Evolutionary conservation across 1,140 invertebrate genomes (phyloP), one percentile per base, ranked within the genome.

Genomic region (Caenorhabditis tropicalis): DNA sequence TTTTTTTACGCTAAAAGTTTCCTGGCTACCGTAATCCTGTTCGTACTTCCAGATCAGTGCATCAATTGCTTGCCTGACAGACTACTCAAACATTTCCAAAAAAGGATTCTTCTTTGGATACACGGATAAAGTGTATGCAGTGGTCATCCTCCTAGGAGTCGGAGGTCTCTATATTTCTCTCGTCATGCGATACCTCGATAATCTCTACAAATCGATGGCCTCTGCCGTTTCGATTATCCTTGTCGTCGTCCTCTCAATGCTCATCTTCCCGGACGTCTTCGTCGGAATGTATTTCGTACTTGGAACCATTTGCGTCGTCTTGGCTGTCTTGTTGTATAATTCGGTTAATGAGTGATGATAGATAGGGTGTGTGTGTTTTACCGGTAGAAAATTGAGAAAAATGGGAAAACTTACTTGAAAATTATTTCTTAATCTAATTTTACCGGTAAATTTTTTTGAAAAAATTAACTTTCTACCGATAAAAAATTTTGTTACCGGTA

Each of bases 151-250:
- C 33, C 88, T 91, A 9, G 85, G 84, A n/a, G 79, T 91, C 36
- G 90, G 90, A 10, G 90, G 90, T 53, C 89, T 91, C 56, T 91
- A 91, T 86, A 91, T 91, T 79, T 91, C 88, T 19, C 82, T 91
- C 43, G 88, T 91, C 15, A 91, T 91, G 90, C 91, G 91, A 51
- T 85, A 91, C 82, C 81, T 91, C 65, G 90, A 91, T 83, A 91
- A 91, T 80, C 87, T 91, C 27, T 87, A 91, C 85, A 91, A 91
- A 81, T 87, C 86, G 36, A 91, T 91, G 82, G 90, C 90, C 4
- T 91, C 90, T 46, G 88, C 90, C 12, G 84, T 91, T 21, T 89
- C 88, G 12, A 91, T 91, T 46, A 88, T 91, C 48, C 82, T 90
- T n/a, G 90, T 91, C 19, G 88, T 90, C 0, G 48, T 91, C 29